A percentile compares a stretch with the other conserved stretches of the same genome.
Conservation (phyloP, 2,888 invertebrate genomes). For the Drosophila gaucha region DNA sequence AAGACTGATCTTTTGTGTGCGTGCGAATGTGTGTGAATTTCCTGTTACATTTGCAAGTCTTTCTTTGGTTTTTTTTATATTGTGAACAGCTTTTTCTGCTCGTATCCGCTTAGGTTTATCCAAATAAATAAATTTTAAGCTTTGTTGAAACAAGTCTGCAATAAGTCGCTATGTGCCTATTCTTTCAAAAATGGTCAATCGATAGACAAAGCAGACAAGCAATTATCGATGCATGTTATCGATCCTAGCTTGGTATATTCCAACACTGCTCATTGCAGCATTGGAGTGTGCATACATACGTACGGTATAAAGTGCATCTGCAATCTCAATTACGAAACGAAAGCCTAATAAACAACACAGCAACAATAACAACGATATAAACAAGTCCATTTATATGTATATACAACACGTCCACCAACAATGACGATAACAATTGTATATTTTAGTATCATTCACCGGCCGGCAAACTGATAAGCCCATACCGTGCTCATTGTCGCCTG, state of each 20-base stretch:
- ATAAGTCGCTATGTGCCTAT: constrained; percentile 15
- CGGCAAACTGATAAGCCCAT: constrained; percentile 71
- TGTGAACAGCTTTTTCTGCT: constrained; percentile 23
- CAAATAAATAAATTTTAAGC: background rate
- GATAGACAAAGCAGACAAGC: constrained; percentile 4
- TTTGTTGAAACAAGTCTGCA: background rate
- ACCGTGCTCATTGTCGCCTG: background rate
- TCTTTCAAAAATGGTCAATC: constrained; percentile 8
- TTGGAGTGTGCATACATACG: background rate
- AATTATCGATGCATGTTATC: constrained; percentile 28
- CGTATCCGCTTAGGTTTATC: constrained; percentile 11
- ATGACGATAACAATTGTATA: constrained; percentile 36
- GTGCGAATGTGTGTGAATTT: constrained; percentile 28
- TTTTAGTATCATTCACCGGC: constrained; percentile 63
- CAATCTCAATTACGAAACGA: constrained; percentile 19
- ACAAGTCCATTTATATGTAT: constrained; percentile 47
- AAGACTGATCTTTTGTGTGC: constrained; percentile 21
- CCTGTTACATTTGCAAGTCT: constrained; percentile 37
- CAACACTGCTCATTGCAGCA: constrained; percentile 4
- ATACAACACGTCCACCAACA: constrained; percentile 42
- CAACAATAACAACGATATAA: constrained; percentile 22
- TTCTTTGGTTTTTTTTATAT: constrained; percentile 20
- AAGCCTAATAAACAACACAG: constrained; percentile 30
- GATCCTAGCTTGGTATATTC: constrained; percentile 22
- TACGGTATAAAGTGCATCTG: constrained; percentile 42